These are phyloP conservation scores for Phylloscopus collybita DNA, from an alignment of 2,797 vertebrate species.

Conservation along the genomic window DNA sequence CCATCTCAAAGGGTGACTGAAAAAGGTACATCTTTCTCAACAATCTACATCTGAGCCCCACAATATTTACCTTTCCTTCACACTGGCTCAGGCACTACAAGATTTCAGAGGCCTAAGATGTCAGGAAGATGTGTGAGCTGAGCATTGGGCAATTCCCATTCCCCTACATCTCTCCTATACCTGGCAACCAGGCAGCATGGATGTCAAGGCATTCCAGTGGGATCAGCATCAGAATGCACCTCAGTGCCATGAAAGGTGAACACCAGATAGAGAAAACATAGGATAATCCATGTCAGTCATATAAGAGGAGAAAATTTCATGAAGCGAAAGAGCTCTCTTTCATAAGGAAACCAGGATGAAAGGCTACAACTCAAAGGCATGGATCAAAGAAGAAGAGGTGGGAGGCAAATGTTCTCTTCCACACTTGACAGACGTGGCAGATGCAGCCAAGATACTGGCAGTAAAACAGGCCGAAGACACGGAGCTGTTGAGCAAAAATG, in stretches of 20 bases:
- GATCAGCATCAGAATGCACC: not conserved
- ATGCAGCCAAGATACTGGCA: not conserved
- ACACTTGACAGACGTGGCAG: not conserved
- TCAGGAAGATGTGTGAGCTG: not conserved
- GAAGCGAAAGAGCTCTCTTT: not conserved
- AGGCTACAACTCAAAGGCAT: not conserved
- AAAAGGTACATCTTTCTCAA: not conserved
- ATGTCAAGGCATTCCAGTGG: not conserved
- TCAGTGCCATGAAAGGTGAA: not conserved
- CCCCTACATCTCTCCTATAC: not conserved
- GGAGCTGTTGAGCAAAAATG: not conserved
- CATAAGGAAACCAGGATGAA: not conserved
- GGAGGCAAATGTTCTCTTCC: not conserved
- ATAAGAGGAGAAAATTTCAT: not conserved
- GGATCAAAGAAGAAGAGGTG: not conserved
- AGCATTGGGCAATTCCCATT: not conserved
- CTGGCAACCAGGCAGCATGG: not conserved
- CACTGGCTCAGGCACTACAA: rapidly evolving
- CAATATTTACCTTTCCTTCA: not conserved
- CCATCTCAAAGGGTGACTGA: not conserved
- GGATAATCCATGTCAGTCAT: not conserved
- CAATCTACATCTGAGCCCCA: rapidly evolving
- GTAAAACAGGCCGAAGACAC: not conserved
- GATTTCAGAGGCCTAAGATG: not conserved
- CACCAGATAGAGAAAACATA: not conserved